phyloP scores from a whole-genome alignment of 2,113 vertebrate genomes.

The Tretioscincus oriximinensis region DNA sequence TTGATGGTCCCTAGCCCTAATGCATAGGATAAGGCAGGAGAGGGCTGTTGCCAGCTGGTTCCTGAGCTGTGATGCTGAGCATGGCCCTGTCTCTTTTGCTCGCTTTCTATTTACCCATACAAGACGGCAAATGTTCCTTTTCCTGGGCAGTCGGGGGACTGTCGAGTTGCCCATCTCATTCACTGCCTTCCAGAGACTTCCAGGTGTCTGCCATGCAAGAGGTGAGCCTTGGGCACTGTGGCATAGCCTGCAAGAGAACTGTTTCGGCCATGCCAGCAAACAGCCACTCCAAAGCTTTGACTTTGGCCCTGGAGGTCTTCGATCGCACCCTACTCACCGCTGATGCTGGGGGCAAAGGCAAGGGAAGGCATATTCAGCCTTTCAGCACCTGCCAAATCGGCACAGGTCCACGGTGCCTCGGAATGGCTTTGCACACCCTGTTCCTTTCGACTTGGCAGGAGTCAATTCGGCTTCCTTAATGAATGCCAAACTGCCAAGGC shows the following conservation, averaged over 20 bases:
- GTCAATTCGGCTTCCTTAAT: background rate
- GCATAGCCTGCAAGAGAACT: background rate
- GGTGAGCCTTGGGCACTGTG: slow-evolving; percentile 29
- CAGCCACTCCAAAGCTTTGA: background rate
- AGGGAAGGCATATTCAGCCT: background rate
- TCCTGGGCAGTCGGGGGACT: slow-evolving; percentile 45
- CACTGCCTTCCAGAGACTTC: slow-evolving; percentile 54
- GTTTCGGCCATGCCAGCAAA: background rate
- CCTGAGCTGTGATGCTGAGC: slow-evolving; percentile 31
- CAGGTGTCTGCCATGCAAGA: slow-evolving; percentile 44
- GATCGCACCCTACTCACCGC: background rate
- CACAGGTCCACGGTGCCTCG: background rate
- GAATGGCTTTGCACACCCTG: background rate
- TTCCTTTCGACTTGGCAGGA: background rate
- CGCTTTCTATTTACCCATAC: background rate
- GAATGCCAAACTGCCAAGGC: background rate
- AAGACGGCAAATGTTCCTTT: too few relatives aligned
- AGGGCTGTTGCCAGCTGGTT: background rate
- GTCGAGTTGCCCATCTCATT: slow-evolving; percentile 54
- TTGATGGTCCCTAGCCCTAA: background rate
- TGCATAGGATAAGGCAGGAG: background rate
- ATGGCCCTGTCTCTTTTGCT: slow-evolving; percentile 43
- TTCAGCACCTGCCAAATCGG: background rate
- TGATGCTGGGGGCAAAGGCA: background rate
- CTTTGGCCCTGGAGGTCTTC: background rate